Base-by-base conservation (phyloP, 2,888 invertebrate genomes). In the Drosophila paranaensis region DNA sequence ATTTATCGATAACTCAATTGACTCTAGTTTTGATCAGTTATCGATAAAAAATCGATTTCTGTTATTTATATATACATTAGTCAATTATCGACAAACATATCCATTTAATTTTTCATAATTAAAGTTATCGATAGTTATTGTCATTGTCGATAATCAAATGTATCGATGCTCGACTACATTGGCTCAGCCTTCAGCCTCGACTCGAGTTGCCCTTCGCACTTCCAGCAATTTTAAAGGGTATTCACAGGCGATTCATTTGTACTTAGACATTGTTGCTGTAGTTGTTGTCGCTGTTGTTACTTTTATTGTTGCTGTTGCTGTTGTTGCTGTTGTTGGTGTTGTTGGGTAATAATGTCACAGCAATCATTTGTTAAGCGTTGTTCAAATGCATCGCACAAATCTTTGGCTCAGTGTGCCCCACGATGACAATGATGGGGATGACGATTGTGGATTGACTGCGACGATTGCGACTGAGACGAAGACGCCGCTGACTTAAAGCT, bases 311-410 rank as follows among this genome's bases (percentile, higher is more conserved):
- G 20, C 6, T 3, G 14, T 3, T 25, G 14, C 6, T 3, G 14
- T 3, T 25, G 14, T 33, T 14, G 8, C 33, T 20, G 55, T 11
- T 25, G 10, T 10, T 64, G 58, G 74, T 73, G 63, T 71, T 71
- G 55, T 71, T 51, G 63, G 66, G 63, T 54, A 81, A 81, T 81
- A 81, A 77, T 79, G 77, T 81, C 79, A 70, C 77, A 64, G 80
- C 60, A 64, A 80, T 76, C 77, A 79, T 73, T 71, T 71, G 71
- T 71, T 69, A 60, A 78, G 75, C 55, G 53, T 51, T 72, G 76
- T 62, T 69, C 71, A 66, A 79, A 79, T 58, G 63, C 67, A 79
- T 55, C 51, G 61, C 64, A 54, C 42, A 64, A 67, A 63, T 73
- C 62, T 50, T 64, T 50, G 72, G 48, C 45, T 51, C 40, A 67